Evolutionary conservation across 1,140 invertebrate genomes (phyloP).

Genomic region (Drosophila tsacasi): DNA sequence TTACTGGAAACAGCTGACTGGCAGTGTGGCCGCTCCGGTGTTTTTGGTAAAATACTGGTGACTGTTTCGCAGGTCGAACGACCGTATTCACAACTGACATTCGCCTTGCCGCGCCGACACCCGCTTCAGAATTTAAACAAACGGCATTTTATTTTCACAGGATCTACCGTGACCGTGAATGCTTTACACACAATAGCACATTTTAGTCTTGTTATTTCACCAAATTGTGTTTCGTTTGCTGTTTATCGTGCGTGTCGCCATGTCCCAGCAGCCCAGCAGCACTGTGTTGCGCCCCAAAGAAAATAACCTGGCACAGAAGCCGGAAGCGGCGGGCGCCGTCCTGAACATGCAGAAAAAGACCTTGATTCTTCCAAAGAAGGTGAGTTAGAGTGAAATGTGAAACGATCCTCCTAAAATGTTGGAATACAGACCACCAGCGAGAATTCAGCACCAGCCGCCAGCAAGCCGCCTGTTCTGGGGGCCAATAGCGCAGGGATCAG

Average conservation of each 20-base stretch:
- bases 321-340: constrained; percentile 15
- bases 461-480: constrained; percentile 11
- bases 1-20: constrained; percentile 2
- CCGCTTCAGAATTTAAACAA: constrained; percentile 74
- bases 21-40: not conserved
- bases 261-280: constrained; percentile 59
- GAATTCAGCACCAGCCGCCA: constrained; percentile 39
- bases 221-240: constrained; percentile 13
- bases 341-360: constrained; percentile 56
- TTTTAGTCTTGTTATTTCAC: constrained; percentile 18
- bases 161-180: constrained; percentile 5
- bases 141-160: constrained; percentile 77
- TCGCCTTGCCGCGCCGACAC: constrained; percentile 26
- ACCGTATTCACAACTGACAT: constrained; percentile 19
- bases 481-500: not conserved
- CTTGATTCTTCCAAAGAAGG: constrained; percentile 59
- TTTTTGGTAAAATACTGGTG: not conserved
- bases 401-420: not conserved
- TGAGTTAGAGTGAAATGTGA: not conserved
- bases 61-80: not conserved
- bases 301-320: constrained; percentile 46
- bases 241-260: constrained; percentile 39
- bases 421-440: constrained; percentile 41
- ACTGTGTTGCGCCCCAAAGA: constrained; percentile 63
- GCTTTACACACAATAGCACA: constrained; percentile 13